Evolutionary conservation across 2,888 invertebrate species (phyloP).

Genomic region (Latrodectus hesperus): DNA sequence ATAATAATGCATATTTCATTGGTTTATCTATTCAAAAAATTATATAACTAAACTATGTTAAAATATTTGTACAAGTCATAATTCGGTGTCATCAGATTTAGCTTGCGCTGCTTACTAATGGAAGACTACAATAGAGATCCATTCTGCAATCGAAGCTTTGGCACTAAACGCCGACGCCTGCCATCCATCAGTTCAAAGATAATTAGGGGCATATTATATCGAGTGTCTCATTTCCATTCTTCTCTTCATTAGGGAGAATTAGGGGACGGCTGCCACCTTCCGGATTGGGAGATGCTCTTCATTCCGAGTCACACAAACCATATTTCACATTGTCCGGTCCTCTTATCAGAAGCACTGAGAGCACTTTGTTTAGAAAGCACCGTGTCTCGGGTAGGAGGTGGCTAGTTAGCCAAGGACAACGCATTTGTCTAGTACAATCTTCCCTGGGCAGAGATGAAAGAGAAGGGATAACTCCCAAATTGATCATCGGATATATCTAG

Average conservation of each 20-base stretch:
- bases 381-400: neutral
- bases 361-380: neutral
- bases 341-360: neutral
- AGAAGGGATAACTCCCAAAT: neutral
- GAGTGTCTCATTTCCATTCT: conserved; percentile 40
- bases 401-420: neutral
- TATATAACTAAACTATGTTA: too few relatives aligned
- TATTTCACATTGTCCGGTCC: neutral
- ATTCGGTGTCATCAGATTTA: too few relatives aligned
- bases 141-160: too few relatives aligned
- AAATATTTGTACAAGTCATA: too few relatives aligned
- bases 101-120: too few relatives aligned
- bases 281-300: conserved; percentile 3
- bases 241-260: conserved; percentile 55
- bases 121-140: too few relatives aligned
- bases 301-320: conserved; percentile 5
- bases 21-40: neutral
- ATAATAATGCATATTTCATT: neutral
- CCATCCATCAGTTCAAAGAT: conserved; percentile 27
- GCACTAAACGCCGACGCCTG: neutral
- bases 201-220: conserved; percentile 49
- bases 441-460: neutral
- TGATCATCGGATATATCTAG: neutral
- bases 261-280: neutral
- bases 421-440: neutral